Evolutionary conservation across 2,888 invertebrate genomes (phyloP), one percentile per base, ranked within the genome.

Genomic region (Platypus cylindrus): DNA sequence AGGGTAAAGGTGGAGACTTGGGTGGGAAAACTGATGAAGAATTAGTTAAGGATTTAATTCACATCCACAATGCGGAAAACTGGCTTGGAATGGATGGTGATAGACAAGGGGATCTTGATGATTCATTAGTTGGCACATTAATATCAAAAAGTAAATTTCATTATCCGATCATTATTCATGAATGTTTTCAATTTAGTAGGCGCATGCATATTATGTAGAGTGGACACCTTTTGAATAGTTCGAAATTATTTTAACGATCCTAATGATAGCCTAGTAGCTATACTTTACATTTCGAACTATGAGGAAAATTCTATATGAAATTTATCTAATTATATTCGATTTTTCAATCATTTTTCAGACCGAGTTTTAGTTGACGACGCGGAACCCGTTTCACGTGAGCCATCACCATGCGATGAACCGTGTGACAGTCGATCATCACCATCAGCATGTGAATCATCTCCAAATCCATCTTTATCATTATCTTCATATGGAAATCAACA

Each of bases 81-180:
- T 93, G 90, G 90, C 68, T 91, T 7, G 86, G 87, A 16, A 81
- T 90, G 59, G 89, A 90, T 53, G 86, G 81, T 2, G 89, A 89
- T 53, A 81, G 84, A 26, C 86, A 86, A 49, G 73, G 83, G 51
- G 57, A 58, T 41, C 38, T 59, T 38, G 58, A 58, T 41, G 58
- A 59, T 45, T 51, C 56, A 20, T 48, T 60, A 41, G 58, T 54
- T 37, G 56, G 54, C 48, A 53, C 54, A 38, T 51, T 59, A 38
- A 55, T 56, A 46, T 56, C 56, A 39, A 63, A 64, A 60, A 59
- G 62, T 62, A 44, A 31, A 17, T 38, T 5, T n/a, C 3, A 18
- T 17, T 12, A 30, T 30, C 2, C 16, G n/a, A 16, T 20, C 4
- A 30, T 22, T 30, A 8, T 17, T 27, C 4, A 11, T 11, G 4